Evolutionary conservation across 2,113 vertebrate species (phyloP), one percentile per base, ranked within the genome.

Genomic region (Urocynchramus pylzowi): DNA sequence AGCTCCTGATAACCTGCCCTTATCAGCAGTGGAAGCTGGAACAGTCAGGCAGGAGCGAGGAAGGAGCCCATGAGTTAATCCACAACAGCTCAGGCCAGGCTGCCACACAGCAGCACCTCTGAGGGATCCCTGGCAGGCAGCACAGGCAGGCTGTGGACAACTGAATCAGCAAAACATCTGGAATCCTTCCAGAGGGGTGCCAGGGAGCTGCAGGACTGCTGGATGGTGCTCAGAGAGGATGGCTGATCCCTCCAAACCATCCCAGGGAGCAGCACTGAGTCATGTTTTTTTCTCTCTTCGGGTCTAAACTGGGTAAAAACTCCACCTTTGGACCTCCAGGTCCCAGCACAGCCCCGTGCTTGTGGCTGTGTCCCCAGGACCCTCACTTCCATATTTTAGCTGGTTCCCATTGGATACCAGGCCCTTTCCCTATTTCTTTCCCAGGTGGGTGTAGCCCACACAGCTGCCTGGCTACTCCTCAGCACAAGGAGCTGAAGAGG

Each of bases 111-210:
- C 44, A 56, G 54, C 1, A 12, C n/a, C 61, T 92, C 61, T 3
- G 33, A 47, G 71, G 5, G 50, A 37, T 49, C 41, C 61, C 37
- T 24, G 53, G 28, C 41, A 60, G 71, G 41, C 41, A 89, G 53
- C 33, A 35, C 57, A 10, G 53, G 12, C 57, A 16, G 39, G 2
- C 69, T 42, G 2, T 0, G 2, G 52, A 27, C 30, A 76, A 1
- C 30, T 26, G 39, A 19, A 14, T 11, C 5, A 54, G 18, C 24
- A 20, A 27, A 69, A 45, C 6, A 1, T 6, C 44, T 42, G 45
- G 61, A 18, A 16, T 47, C 19, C 63, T 52, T 56, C 14, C 63
- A 42, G 41, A 47, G 76, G 7, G 11, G 11, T 6, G 30, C 13
- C 47, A 71, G 88, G 63, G 69, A 78, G 30, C 77, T 2, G 3